Evolutionary conservation across 2,113 vertebrate genomes (phyloP), one percentile per base, ranked within the genome.

Genomic region (Leucopternis melanops): DNA sequence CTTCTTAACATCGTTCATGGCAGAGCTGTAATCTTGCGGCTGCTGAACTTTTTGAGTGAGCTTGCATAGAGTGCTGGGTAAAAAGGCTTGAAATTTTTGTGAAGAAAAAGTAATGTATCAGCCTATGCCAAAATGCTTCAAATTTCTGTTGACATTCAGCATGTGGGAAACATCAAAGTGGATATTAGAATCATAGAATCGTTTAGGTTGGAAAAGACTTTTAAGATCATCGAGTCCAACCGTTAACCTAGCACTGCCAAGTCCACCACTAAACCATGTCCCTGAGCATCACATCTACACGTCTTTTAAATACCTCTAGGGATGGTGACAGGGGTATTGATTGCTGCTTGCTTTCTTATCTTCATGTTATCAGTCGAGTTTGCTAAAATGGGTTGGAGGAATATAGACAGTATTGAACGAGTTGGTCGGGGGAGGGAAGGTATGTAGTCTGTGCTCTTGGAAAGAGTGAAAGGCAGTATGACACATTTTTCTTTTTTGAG

Each of bases 301-400:
- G 8, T 34, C 70, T 62, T 18, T n/a, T 18, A 9, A 16, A 13
- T 61, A 36, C 34, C 54, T 66, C 36, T 47, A 25, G 65, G 65
- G 34, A 1, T 86, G 70, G 13, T 81, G 81, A 57, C 47, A 16
- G 70, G 54, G 31, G 2, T 85, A 13, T 87, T 72, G 81, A 69
- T 74, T 52, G 73, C 61, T 85, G 40, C 54, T 58, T 85, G n/a
- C 57, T 71, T 26, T 49, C 42, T 73, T 45, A 66, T 79, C 94
- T 90, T 55, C 40, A 3, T 0, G 0, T 57, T 88, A 5, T 58
- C 62, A 19, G 22, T 26, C 1, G 3, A 19, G 20, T 75, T 81
- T 27, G 52, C 57, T 65, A 7, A 38, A 82, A 40, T 47, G 29
- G 20, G 1, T 36, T 65, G 44, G 40, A 63, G 36, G 52, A 85